Base-by-base conservation (phyloP, 64 coral and sea anemone genomes). In the Exaiptasia diaphana region DNA sequence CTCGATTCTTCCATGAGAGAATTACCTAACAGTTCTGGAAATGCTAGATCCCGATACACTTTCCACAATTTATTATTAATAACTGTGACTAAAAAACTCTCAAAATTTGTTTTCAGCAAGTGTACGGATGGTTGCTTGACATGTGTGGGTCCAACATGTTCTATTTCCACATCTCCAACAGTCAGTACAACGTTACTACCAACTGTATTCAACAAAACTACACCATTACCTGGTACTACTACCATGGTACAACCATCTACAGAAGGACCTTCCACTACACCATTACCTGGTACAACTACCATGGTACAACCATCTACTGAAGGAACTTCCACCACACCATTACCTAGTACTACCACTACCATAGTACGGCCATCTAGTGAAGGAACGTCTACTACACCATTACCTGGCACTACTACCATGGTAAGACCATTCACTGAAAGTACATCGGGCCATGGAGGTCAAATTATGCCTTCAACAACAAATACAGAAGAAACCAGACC, bases 61-160 rank as follows among this genome's bases (percentile, higher is more conserved):
- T n/a, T n/a, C n/a, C n/a, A n/a, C n/a, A n/a, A n/a, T n/a, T n/a
- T n/a, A n/a, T n/a, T n/a, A n/a, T n/a, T n/a, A n/a, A n/a, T n/a
- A n/a, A n/a, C n/a, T n/a, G n/a, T n/a, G n/a, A n/a, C n/a, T n/a
- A n/a, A n/a, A n/a, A n/a, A n/a, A n/a, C n/a, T n/a, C n/a, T n/a
- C n/a, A n/a, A n/a, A n/a, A n/a, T n/a, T n/a, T n/a, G n/a, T n/a
- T n/a, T n/a, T n/a, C n/a, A n/a, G n/a, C n/a, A n/a, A n/a, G n/a
- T n/a, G n/a, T n/a, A n/a, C n/a, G n/a, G n/a, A n/a, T n/a, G n/a
- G n/a, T n/a, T n/a, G n/a, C n/a, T n/a, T 34, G 27, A 68, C 79
- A 20, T 93, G 90, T 68, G 69, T 32, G 67, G 90, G 90, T 0
- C 90, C 90, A n/a, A 77, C 48, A 22, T 93, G 90, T 39, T 1